Conservation (phyloP, 1,140 invertebrate species). For the Portunus trituberculatus region DNA sequence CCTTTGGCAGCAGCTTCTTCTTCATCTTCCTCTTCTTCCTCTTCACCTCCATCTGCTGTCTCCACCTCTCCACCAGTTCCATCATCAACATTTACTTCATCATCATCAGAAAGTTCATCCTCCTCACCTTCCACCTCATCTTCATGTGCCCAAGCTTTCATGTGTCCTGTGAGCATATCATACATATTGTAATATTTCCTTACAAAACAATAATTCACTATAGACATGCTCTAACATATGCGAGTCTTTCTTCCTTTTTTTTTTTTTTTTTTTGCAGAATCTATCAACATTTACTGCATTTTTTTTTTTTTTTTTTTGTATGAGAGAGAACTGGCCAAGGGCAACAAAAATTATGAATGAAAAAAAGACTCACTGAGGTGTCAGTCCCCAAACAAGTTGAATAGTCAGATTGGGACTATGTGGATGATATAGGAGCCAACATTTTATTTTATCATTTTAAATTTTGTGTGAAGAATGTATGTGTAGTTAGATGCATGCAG, state of each 20-base stretch:
- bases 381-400: too few relatives aligned
- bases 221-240: neutral
- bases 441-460: too few relatives aligned
- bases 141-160: slow-evolving; percentile 71
- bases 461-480: too few relatives aligned
- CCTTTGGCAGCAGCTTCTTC: slow-evolving; percentile 84
- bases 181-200: neutral
- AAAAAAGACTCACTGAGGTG: too few relatives aligned
- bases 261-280: neutral
- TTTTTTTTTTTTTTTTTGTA: neutral
- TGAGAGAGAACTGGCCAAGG: neutral
- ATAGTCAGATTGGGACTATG: too few relatives aligned
- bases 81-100: slow-evolving; percentile 72
- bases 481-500: too few relatives aligned
- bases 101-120: slow-evolving; percentile 69
- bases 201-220: neutral
- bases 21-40: slow-evolving; percentile 83
- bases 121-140: slow-evolving; percentile 78
- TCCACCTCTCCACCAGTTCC: slow-evolving; percentile 75
- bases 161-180: slow-evolving; percentile 53
- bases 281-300: neutral
- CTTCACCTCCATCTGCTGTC: slow-evolving; percentile 81
- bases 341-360: too few relatives aligned
- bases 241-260: neutral
- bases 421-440: too few relatives aligned